Base-by-base conservation (phyloP, 2,888 invertebrate genomes). In the Bhutanitis thaidina region DNA sequence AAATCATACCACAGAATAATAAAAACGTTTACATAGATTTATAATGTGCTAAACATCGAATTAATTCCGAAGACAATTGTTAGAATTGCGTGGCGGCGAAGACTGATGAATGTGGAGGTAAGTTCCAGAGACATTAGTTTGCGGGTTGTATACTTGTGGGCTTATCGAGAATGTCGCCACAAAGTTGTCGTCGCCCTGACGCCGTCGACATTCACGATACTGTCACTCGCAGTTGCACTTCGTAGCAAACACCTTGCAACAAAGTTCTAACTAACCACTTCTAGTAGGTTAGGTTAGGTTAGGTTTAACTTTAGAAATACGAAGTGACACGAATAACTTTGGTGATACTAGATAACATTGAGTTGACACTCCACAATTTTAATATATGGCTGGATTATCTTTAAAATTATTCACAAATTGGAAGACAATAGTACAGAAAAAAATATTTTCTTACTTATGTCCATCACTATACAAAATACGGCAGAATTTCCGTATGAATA, bases 191-290 rank as follows among this genome's bases (percentile, higher is more conserved):
- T 47, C 49, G 55, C 57, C 60, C 55, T 53, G 61, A 55, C 54
- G 58, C 55, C 56, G 59, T 55, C 47, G 55, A 54, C 61, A 54
- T 57, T 57, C 59, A 65, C 64, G 69, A 67, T 69, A 67, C 66
- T 67, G 73, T 72, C 71, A 63, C 56, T 52, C 55, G 55, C 69
- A 69, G 61, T 65, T 66, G 74, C 74, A 80, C 78, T 81, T 73
- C 62, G 64, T 63, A 61, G 59, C 65, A 60, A 71, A 71, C 74
- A 76, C 77, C 81, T 74, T 71, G 76, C 74, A 77, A 77, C 80
- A 76, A 80, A 79, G 73, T 81, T 74, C 77, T 80, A 79, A 70
- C 74, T 69, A 75, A 73, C 74, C 73, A 70, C 71, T 79, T 71
- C 74, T 71, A 77, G 71, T 76, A 65, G 67, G 60, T 67, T 58